Base-by-base conservation (phyloP, 2,113 vertebrate genomes). In the Callospermophilus lateralis region DNA sequence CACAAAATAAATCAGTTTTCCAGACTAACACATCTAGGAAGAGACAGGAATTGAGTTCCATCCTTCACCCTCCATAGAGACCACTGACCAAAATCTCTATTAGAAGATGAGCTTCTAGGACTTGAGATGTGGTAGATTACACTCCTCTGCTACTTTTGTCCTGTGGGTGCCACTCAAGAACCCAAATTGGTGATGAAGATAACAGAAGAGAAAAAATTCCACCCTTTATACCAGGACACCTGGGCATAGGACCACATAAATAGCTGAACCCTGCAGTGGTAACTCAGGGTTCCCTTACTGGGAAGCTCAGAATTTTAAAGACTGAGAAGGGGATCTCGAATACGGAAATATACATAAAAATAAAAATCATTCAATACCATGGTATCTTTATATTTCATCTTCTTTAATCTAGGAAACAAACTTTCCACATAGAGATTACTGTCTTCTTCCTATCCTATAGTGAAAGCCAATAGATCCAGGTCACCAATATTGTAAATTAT, bases 401-500 rank as follows among this genome's bases (percentile, higher is more conserved):
- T 61, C 20, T 87, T 95, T 84, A 86, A 96, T 34, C 32, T 32
- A 51, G 45, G 92, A 95, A 93, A 63, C 20, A 86, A 85, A 65
- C 63, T 90, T 89, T 94, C 80, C 76, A 76, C 19, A 53, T 84
- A 87, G 32, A 67, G 5, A 81, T 61, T 92, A 74, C 26, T 87
- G 19, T 74, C 22, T 70, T 94, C 55, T 90, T 96, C 22, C 42
- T 74, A 78, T 84, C 22, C 28, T 96, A 72, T 7, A 86, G 16
- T 20, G 83, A 42, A 96, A 90, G n/a, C 30, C n/a, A 81, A 51
- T 84, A 88, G 11, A 86, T 37, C n/a, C 17, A 72, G 16, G n/a
- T 70, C 32, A 89, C 63, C 63, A 53, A 30, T 84, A 97, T 53
- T 89, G 3, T 88, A 90, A 94, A 96, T 93, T 86, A 89, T 32